Evolutionary conservation across 2,113 vertebrate genomes (phyloP), one percentile per base, ranked within the genome.

Genomic region (Speoplatyrhinus poulsoni): DNA sequence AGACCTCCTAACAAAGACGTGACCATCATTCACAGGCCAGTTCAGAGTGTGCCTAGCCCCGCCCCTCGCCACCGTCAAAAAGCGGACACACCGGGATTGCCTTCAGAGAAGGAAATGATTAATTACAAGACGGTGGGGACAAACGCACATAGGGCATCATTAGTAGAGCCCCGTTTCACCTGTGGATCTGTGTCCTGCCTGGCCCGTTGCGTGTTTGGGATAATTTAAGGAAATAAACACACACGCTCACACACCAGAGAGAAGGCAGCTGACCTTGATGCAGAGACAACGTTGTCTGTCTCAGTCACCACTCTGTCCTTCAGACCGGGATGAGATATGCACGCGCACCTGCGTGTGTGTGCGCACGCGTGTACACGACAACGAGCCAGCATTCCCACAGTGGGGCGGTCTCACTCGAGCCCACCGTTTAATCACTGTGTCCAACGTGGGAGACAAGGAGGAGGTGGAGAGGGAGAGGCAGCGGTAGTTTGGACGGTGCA

Each of bases 161-260:
- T 75, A 76, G 12, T 59, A 75, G 70, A 41, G 15, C 62, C 17
- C 17, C 41, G 75, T 48, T 32, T 76, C 76, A 60, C 19, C 26
- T 26, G 11, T 36, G 26, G 60, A 13, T 17, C 60, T 46, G 68
- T 76, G 26, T n/a, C 63, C 77, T 72, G 62, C 56, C 55, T 54
- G 47, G 12, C 70, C 58, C 77, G 66, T 62, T 53, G 67, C 75
- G 77, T 76, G 75, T 65, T 82, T 64, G 46, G 46, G 82, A 78
- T 88, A 88, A 86, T 84, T 85, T 83, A 83, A 84, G 86, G 61
- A 19, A 1, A 74, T 73, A 87, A 84, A 89, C 84, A 85, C 84
- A 88, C 85, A 85, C 73, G 10, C 58, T 54, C 65, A 48, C 79
- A 82, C 83, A 73, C 79, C 2, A 62, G 85, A 84, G 82, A 87